Percentiles rank a stretch among this genome's conserved stretches.
phyloP scores from a whole-genome alignment of 1,140 invertebrate species.

The Anadara kagoshimensis region DNA sequence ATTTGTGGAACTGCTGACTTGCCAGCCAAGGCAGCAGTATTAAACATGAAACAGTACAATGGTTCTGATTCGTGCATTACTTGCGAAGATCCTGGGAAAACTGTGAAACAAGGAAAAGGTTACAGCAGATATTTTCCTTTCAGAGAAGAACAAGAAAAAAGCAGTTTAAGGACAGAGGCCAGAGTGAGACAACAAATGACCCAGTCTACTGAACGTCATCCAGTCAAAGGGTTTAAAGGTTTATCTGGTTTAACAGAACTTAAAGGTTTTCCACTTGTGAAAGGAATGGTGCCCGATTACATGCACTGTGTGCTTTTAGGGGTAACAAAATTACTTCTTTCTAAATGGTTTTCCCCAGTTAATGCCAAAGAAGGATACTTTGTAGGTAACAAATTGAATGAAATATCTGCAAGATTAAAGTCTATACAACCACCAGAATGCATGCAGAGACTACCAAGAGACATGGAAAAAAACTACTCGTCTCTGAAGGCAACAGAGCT shows the following conservation, averaged over 20 bases:
- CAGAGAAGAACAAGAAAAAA: no score
- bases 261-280: slow-evolving; percentile 28
- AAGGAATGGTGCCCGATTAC: slow-evolving; percentile 39
- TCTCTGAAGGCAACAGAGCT: slow-evolving; percentile 38
- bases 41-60: no score
- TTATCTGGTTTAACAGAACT: slow-evolving; percentile 23
- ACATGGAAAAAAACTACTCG: slow-evolving; percentile 33
- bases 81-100: no score
- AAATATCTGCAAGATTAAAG: slow-evolving; percentile 18
- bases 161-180: no score
- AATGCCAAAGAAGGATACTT: slow-evolving; percentile 28
- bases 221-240: slow-evolving; percentile 32
- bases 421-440: slow-evolving; percentile 30
- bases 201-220: no score
- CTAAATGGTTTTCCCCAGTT: slow-evolving; percentile 36
- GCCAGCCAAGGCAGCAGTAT: no score
- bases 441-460: slow-evolving; percentile 31
- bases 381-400: slow-evolving; percentile 38
- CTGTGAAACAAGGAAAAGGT: no score
- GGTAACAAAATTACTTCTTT: slow-evolving; percentile 21
- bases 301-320: slow-evolving; percentile 40
- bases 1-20: no score
- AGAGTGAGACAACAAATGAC: no score
- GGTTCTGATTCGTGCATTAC: no score
- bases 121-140: no score